A percentile compares a stretch with the other conserved stretches of the same genome.
Conservation (phyloP, 2,113 vertebrate genomes). For the Pterophyllum scalare region DNA sequence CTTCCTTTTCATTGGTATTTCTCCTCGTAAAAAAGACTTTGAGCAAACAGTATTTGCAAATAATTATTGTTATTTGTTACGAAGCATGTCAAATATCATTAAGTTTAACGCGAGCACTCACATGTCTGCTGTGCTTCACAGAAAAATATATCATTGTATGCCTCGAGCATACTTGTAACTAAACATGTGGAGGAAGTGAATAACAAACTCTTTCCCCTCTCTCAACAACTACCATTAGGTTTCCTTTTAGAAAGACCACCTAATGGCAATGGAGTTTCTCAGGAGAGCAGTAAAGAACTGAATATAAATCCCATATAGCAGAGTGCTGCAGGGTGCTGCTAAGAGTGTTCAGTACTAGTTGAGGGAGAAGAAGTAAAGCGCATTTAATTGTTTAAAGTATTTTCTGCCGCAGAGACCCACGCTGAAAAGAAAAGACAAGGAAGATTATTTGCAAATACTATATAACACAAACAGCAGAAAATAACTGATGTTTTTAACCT, state of each 20-base stretch:
- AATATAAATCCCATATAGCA: conserved; percentile 47
- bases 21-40: conserved; percentile 15
- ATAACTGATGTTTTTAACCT: background rate
- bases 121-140: conserved; percentile 20
- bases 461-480: conserved; percentile 27
- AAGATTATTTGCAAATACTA: conserved; percentile 68
- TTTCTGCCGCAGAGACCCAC: background rate
- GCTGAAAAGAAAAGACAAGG: background rate
- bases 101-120: conserved; percentile 3
- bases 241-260: conserved; percentile 55
- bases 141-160: conserved; percentile 5
- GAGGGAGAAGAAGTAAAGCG: conserved; percentile 3
- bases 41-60: conserved; percentile 69
- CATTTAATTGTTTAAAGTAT: conserved; percentile 12
- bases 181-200: conserved; percentile 41
- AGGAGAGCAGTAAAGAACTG: conserved; percentile 49
- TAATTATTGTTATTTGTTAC: conserved; percentile 39
- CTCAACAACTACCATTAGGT: conserved; percentile 53
- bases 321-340: conserved; percentile 7
- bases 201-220: conserved; percentile 47
- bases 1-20: conserved; percentile 32
- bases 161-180: conserved; percentile 7
- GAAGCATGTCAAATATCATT: background rate
- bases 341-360: conserved; percentile 28
- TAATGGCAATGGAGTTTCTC: conserved; percentile 54